Evolutionary conservation across 2,888 invertebrate species (phyloP), one percentile per base, ranked within the genome.

Genomic region (Sinentomon sp.): DNA sequence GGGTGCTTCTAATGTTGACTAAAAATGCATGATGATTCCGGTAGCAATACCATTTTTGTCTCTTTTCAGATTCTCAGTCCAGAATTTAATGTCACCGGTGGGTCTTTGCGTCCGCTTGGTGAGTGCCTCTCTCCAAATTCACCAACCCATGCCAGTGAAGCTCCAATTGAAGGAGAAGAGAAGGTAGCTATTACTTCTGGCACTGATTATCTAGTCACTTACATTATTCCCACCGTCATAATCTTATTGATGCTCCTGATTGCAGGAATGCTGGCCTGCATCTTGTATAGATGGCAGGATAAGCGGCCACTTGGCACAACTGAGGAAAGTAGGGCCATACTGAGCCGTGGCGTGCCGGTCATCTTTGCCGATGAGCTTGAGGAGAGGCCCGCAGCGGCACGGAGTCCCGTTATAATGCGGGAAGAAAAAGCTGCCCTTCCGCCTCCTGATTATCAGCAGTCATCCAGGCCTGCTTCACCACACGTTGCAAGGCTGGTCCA

Each of bases 291-390:
- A n/a, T 65, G 78, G 43, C 62, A 75, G 45, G 64, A 76, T 16
- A 40, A 39, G 30, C 28, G n/a, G n/a, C n/a, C n/a, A n/a, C n/a
- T n/a, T n/a, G n/a, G n/a, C n/a, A n/a, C n/a, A n/a, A n/a, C n/a
- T n/a, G n/a, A n/a, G 12, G 37, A 38, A 14, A 37, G 36, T 29
- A 25, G 23, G 28, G 46, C 45, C 17, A 53, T 51, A 41, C 51
- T 57, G 34, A 55, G 53, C 39, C 59, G 59, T 45, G 63, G 63
- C 31, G 83, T 87, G 46, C 92, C 94, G 1, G 85, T 92, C 23
- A 92, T 94, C 48, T 89, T 92, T 56, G 78, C 80, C 37, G 89
- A 94, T 53, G 94, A 94, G 53, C 60, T 92, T 26, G 87, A 89
- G 45, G 87, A 87, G 48, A 74, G 83, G 45, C 78, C 76, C 1